Evolutionary conservation across 2,113 vertebrate species (phyloP).

Genomic region (Nanorana parkeri): DNA sequence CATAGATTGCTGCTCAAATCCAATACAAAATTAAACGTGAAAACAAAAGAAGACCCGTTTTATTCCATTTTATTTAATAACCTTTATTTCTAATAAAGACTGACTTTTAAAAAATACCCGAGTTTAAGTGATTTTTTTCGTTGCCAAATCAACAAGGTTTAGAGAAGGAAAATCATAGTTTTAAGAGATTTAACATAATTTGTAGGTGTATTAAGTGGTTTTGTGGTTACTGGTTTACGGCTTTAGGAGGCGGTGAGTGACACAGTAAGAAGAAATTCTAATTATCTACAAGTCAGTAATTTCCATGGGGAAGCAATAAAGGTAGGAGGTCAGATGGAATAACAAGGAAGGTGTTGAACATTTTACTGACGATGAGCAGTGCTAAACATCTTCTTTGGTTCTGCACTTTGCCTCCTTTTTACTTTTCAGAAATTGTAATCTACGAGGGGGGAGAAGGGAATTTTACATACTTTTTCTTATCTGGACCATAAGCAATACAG

Average conservation of each 20-base stretch:
- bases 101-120: slow-evolving; percentile 47
- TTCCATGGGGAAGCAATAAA: slow-evolving; percentile 36
- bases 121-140: slow-evolving; percentile 27
- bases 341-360: slow-evolving; percentile 9
- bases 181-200: slow-evolving; percentile 40
- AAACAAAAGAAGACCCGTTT: slow-evolving; percentile 15
- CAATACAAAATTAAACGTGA: slow-evolving; percentile 21
- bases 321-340: slow-evolving; percentile 40
- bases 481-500: too few species aligned
- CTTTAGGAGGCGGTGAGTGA: slow-evolving; percentile 39
- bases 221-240: slow-evolving; percentile 44
- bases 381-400: neutral
- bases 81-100: slow-evolving; percentile 51
- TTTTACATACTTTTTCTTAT: too few species aligned
- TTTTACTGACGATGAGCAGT: slow-evolving; percentile 1
- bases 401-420: too few species aligned
- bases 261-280: slow-evolving; percentile 38
- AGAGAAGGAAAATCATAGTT: slow-evolving; percentile 41
- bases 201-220: slow-evolving; percentile 36
- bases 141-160: slow-evolving; percentile 36
- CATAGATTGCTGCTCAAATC: slow-evolving; percentile 39
- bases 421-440: too few species aligned
- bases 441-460: too few species aligned
- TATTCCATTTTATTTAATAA: slow-evolving; percentile 41
- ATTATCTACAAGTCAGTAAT: slow-evolving; percentile 47